Evolutionary conservation across 2,888 invertebrate species (phyloP), one percentile per base, ranked within the genome.

Genomic region (Ctenicera cuprea): DNA sequence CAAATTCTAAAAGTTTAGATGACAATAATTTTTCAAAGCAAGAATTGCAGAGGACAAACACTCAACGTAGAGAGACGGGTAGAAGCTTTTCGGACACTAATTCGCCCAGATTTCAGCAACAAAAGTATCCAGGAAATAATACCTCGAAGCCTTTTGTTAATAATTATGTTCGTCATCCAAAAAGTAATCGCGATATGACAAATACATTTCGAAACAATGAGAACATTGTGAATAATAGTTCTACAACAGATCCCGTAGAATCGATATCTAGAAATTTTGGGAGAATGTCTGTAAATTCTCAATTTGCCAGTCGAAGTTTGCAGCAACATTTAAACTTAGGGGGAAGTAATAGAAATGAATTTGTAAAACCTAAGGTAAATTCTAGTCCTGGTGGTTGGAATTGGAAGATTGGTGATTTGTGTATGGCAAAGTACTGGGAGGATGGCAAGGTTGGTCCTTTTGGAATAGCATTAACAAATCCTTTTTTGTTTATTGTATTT

Each of bases 391-490:
- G 62, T n/a, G 33, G 12, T 7, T 87, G 87, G 85, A 89, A 89
- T 78, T 95, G 94, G 95, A 93, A 92, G 83, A 88, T 92, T 62
- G 96, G 95, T 11, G 96, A 96, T 84, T 91, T 93, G 74, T 96
- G 96, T 83, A 89, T 96, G 87, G 97, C 97, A 7, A 94, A 95
- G 83, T 97, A 97, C 87, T 97, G 97, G 97, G 96, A 97, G 86
- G 97, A 97, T 87, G 93, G 94, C 82, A 92, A 92, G 88, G 96
- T n/a, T 26, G 11, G 12, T 5, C 3, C 20, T 26, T 5, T 26
- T 26, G 26, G 5, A 26, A 26, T 3, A 26, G 5, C 5, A 26
- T 5, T 3, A 16, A 45, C 3, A 45, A 43, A 43, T 43, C 7
- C 2, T 26, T 43, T 43, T 12, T n/a, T 22, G 5, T 20, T 38